Evolutionary conservation across 2,888 invertebrate genomes (phyloP).

Genomic region (Mythimna ferrago): DNA sequence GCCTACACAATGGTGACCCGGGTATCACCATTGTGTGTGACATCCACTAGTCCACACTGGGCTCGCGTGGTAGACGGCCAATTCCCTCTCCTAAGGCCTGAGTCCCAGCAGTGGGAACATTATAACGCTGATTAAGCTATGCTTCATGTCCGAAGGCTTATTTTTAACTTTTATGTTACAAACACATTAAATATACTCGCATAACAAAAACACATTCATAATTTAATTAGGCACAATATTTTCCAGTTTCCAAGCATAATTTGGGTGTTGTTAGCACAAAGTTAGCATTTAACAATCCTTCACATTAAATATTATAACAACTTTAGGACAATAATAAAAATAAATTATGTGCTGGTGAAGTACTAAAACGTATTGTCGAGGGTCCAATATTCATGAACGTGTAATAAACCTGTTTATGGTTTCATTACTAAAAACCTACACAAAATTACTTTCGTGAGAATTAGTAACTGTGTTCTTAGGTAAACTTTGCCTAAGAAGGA

Average conservation of each 20-base stretch:
- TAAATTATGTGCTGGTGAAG: slow-evolving; percentile 15
- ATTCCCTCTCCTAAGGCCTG: too few relatives aligned
- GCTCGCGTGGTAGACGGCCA: too few relatives aligned
- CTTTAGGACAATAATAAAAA: slow-evolving; percentile 31
- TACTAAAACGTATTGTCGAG: slow-evolving; percentile 34
- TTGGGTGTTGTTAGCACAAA: slow-evolving; percentile 26
- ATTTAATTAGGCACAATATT: background rate
- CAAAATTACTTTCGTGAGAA: slow-evolving; percentile 14
- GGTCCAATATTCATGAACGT: slow-evolving; percentile 25
- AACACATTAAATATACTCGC: background rate
- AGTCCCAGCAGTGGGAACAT: too few relatives aligned
- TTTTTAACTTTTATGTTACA: slow-evolving; percentile 1
- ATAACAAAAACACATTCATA: slow-evolving; percentile 4
- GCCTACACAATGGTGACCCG: too few relatives aligned
- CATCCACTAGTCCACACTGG: too few relatives aligned
- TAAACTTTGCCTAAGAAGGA: background rate
- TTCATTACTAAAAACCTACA: slow-evolving; percentile 24
- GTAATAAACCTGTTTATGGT: slow-evolving; percentile 31
- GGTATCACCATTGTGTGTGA: too few relatives aligned
- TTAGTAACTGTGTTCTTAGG: slow-evolving; percentile 1
- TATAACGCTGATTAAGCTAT: too few relatives aligned
- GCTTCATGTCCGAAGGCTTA: too few relatives aligned
- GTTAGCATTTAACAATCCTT: slow-evolving; percentile 38
- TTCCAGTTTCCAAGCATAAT: slow-evolving; percentile 5
- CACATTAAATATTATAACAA: slow-evolving; percentile 18